Evolutionary conservation across 2,888 invertebrate genomes (phyloP), one percentile per base, ranked within the genome.

Genomic region (Steromphala cineraria): DNA sequence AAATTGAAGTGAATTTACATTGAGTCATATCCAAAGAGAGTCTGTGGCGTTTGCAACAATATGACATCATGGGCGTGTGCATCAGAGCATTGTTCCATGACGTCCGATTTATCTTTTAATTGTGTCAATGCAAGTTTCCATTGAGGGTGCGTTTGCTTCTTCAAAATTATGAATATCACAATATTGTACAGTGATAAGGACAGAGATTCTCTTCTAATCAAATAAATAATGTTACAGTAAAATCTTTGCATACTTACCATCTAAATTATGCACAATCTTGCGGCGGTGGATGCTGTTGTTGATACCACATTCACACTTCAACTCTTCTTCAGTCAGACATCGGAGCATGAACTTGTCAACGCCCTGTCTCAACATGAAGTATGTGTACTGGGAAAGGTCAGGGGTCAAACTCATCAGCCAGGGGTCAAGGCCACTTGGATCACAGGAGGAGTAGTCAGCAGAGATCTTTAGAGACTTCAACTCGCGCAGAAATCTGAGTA

Each of bases 371-470:
- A 99, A 94, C 97, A 99, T 97, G 78, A 96, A 96, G 94, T 99
- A 99, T 0, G 99, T 98, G 94, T 99, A 99, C 87, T 97, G 98
- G 77, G 97, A 96, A 93, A 98, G 98, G 93, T 98, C 98, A 5
- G 96, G 95, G 3, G 97, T 98, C 83, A 99, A 95, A 56, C 95
- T 95, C 91, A 96, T 96, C 67, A 99, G 83, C 92, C 92, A 93
- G 80, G 89, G 86, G 81, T 92, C 90, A 28, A 99, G 95, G 92
- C 97, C 97, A 7, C 97, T 96, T 17, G 96, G 95, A 93, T 99
- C 99, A 91, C 97, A 96, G 81, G 98, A 98, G 85, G 97, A 97
- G 93, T 99, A 99, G 93, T 99, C 98, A 17, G 99, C 97, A 96
- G 98, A 97, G 93, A 97, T 97, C 94, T 99, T 99, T 85, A 99